These are phyloP conservation scores for Megathymus violae DNA, from an alignment of 1,140 invertebrate genomes.

Conservation along the genomic window DNA sequence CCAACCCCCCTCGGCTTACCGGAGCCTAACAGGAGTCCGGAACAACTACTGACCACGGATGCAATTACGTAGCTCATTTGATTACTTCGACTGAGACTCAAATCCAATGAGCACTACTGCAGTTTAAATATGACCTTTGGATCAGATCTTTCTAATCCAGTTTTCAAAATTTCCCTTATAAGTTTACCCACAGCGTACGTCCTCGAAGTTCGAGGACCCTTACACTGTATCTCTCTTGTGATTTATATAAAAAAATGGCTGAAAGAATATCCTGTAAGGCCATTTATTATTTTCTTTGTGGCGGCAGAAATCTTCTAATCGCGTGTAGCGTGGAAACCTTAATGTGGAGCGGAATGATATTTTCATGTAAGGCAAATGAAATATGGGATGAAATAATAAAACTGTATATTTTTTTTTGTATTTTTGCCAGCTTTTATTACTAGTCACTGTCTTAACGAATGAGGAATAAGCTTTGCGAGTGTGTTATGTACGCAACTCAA, in stretches of 20 bases:
- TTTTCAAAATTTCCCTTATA: too few relatives aligned
- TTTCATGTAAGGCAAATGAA: constrained; percentile 17
- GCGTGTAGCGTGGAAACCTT: constrained; percentile 21
- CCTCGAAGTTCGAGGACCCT: constrained; percentile 8
- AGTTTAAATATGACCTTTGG: too few relatives aligned
- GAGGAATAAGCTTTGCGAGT: not conserved
- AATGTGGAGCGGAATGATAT: constrained; percentile 26
- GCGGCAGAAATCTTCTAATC: constrained; percentile 28
- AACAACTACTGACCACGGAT: too few relatives aligned
- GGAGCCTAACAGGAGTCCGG: too few relatives aligned
- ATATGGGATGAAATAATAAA: not conserved
- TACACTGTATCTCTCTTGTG: constrained; percentile 16
- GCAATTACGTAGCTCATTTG: too few relatives aligned
- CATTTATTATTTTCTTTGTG: constrained; percentile 33
- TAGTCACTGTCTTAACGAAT: not conserved
- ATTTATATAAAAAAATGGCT: constrained; percentile 30
- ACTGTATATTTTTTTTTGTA: not conserved
- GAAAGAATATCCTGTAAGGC: constrained; percentile 17
- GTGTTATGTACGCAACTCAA: too few relatives aligned
- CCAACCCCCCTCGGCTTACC: too few relatives aligned
- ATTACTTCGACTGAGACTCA: too few relatives aligned
- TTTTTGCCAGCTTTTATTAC: not conserved
- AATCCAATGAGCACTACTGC: too few relatives aligned
- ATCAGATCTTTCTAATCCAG: too few relatives aligned
- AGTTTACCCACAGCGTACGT: too few relatives aligned